Base-by-base conservation (phyloP, 2,113 vertebrate species). In the Sebastes fasciatus region DNA sequence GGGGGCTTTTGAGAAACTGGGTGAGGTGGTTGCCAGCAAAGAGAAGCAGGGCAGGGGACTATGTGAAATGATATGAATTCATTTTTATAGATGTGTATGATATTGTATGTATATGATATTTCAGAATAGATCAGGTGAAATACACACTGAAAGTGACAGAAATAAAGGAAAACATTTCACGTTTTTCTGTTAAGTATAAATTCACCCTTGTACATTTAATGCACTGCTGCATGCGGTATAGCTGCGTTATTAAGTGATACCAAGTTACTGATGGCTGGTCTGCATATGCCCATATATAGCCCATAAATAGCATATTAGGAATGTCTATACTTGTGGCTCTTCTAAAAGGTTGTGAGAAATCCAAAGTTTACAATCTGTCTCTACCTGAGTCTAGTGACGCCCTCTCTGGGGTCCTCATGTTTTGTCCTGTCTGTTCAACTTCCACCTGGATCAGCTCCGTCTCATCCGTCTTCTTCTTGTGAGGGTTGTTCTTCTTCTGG, bases 401-500 rank as follows among this genome's bases (percentile, higher is more conserved):
- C 51, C 96, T 97, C 83, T 97, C 97, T 16, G 96, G 93, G 58
- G 93, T 96, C 88, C 93, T 95, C 85, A 94, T 94, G 86, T 93
- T 84, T 77, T 95, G 95, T 78, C 73, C 94, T 61, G 93, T 97
- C 77, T 96, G 96, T 87, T 99, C 97, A 26, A 95, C 90, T 58
- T 99, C 98, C 80, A 97, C 95, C 84, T 96, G 97, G 92, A 99
- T 97, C 89, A 98, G 95, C 88, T 99, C 98, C 1, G 97, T 96
- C 74, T 97, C 98, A 80, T 98, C 98, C 0, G 95, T 93, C 92
- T 97, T 98, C 95, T 97, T 99, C 93, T 96, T 96, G 88, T 96
- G 96, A 2, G 93, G 83, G 67, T 94, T 94, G 85, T 93, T 94
- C 94, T 93, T 94, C 94, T 97, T 98, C 68, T 95, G 92, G 46